Evolutionary conservation across 2,888 invertebrate species (phyloP).

Genomic region (Leuctra nigra): DNA sequence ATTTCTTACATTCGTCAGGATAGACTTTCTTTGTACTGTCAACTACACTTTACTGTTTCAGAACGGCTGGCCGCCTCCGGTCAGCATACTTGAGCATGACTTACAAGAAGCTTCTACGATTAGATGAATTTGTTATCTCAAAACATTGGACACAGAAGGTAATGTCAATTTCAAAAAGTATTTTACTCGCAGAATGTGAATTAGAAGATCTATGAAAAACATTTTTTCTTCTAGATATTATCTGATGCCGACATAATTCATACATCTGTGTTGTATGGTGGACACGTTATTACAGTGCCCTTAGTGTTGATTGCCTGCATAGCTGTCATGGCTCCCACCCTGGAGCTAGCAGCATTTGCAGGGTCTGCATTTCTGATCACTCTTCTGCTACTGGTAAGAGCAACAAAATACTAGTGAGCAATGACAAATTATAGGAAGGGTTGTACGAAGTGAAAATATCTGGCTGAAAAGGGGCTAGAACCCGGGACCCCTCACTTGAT

Average conservation of each 20-base stretch:
- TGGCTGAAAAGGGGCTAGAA: too few species aligned
- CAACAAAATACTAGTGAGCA: neutral
- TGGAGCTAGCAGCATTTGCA: neutral
- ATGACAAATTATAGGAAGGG: neutral
- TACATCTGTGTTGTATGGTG: neutral
- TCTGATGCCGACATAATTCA: neutral
- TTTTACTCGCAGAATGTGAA: too few species aligned
- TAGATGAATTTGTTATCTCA: neutral
- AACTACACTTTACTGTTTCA: neutral
- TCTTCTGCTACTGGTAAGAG: slow-evolving; percentile 5
- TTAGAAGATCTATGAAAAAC: too few species aligned
- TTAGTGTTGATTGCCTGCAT: slow-evolving; percentile 8
- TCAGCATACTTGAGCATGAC: slow-evolving; percentile 11
- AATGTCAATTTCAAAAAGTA: too few species aligned
- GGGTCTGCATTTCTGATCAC: slow-evolving; percentile 1
- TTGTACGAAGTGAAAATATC: too few species aligned
- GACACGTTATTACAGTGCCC: slow-evolving; percentile 6
- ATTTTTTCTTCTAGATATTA: neutral
- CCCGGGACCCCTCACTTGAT: too few species aligned
- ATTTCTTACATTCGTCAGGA: too few species aligned
- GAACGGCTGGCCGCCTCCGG: slow-evolving; percentile 12
- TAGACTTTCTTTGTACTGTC: too few species aligned
- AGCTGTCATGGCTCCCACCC: slow-evolving; percentile 1
- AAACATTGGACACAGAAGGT: slow-evolving; percentile 3
- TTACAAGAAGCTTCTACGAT: slow-evolving; percentile 11